phyloP scores from a whole-genome alignment of 2,797 vertebrate species.

The Taenioides sp. region DNA sequence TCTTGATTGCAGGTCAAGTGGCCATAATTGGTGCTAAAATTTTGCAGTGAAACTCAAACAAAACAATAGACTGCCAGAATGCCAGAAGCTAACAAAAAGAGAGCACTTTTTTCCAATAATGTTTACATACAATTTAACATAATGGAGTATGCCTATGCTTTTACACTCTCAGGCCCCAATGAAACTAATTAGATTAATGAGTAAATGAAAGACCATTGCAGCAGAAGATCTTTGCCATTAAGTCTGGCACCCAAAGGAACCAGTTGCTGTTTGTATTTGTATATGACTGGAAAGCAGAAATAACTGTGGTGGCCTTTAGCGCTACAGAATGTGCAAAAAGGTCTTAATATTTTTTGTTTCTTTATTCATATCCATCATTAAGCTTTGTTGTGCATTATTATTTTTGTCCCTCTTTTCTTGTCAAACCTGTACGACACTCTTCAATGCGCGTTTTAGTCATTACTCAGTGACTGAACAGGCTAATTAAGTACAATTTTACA shows the following conservation, averaged over 20 bases:
- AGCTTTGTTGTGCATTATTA: background rate
- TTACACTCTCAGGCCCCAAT: conserved; percentile 34
- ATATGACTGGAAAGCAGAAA: background rate
- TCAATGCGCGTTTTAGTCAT: conserved; percentile 8
- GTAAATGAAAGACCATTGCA: conserved; percentile 34
- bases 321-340: no score
- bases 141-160: background rate
- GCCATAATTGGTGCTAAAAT: background rate
- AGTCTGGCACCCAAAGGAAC: conserved; percentile 32
- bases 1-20: background rate
- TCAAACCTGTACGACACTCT: background rate
- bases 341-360: no score
- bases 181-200: conserved; percentile 66
- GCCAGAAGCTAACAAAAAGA: no score
- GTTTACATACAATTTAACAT: background rate
- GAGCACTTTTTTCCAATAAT: background rate
- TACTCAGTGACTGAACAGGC: conserved; percentile 32
- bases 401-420: background rate
- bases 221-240: conserved; percentile 28
- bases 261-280: background rate
- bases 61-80: background rate
- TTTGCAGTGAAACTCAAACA: background rate
- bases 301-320: background rate
- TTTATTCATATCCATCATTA: background rate
- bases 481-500: conserved; percentile 63